phyloP scores from a whole-genome alignment of 2,113 vertebrate species.

The Seriola dumerili region DNA sequence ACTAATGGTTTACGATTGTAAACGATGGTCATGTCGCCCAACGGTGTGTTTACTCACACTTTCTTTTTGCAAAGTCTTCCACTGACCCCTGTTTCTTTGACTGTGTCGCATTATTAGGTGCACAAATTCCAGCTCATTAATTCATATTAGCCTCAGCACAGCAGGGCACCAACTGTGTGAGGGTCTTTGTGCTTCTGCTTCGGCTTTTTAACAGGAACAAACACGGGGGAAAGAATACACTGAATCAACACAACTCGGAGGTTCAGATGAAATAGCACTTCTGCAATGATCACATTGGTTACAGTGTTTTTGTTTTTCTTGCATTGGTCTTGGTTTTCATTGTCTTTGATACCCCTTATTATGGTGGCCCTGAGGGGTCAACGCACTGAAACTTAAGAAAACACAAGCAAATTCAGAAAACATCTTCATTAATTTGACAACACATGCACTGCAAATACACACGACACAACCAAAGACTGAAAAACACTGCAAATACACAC shows the following conservation, averaged over 20 bases:
- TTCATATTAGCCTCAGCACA: constrained; percentile 33
- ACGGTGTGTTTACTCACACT: background rate
- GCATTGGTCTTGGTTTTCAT: background rate
- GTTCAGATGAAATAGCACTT: background rate
- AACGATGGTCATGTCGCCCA: background rate
- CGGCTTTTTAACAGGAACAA: constrained; percentile 27
- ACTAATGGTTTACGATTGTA: background rate
- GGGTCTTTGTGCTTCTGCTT: constrained; percentile 1
- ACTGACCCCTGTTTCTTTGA: constrained; percentile 14
- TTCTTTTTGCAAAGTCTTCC: background rate
- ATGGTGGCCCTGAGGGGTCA: too few species aligned
- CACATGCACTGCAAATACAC: too few species aligned
- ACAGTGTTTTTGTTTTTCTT: background rate
- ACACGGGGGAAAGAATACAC: constrained; percentile 3
- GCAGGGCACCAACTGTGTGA: background rate
- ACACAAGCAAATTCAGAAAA: too few species aligned
- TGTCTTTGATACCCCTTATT: background rate
- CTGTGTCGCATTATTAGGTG: constrained; percentile 29
- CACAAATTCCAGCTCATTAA: constrained; percentile 42
- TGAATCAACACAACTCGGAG: background rate
- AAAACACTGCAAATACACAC: too few species aligned
- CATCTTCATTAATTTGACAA: too few species aligned
- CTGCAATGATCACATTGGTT: background rate
- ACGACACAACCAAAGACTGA: too few species aligned
- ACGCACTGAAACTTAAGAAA: too few species aligned